Evolutionary conservation across 2,888 invertebrate species (phyloP), one percentile per base, ranked within the genome.

Genomic region (Athalia rosae): DNA sequence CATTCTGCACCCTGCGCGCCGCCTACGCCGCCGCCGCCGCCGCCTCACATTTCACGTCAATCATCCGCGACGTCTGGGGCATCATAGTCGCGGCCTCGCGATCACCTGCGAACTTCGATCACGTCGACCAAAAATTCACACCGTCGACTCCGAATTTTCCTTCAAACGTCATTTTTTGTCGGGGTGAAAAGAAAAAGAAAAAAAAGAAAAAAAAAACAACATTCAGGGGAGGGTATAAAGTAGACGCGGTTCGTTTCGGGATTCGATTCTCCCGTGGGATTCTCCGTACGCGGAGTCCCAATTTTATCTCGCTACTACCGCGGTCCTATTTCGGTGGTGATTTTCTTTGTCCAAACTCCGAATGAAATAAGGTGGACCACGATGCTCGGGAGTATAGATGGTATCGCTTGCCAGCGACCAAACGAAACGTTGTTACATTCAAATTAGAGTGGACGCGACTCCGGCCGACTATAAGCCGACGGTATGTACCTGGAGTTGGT

Each of bases 351-450:
- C 64, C 77, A 48, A 71, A 78, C 80, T 76, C 77, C 58, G 41
- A 28, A 28, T 28, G 77, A 79, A 78, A 53, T 13, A 56, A 58
- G 69, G 13, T 56, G 69, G 69, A 58, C 56, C 58, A 41, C n/a
- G n/a, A 45, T 45, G 80, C 76, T 69, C 79, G 78, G 78, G 78
- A n/a, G n/a, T n/a, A n/a, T 79, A 89, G 89, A 89, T 89, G 85
- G 85, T 89, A 89, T 89, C 89, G 85, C 84, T 58, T 58, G 86
- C 87, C 84, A n/a, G 88, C 87, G 87, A 84, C 86, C 85, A 84
- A 89, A 89, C 87, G 87, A 86, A 89, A 89, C 89, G 89, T 89
- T 89, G 89, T 89, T 89, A 89, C 89, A 89, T 89, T 89, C 89
- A 89, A 89, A 89, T 89, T 89, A 89, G 89, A 89, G 89, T 88